Base-by-base conservation (phyloP, 2,888 invertebrate species). In the Eupithecia tripunctaria region DNA sequence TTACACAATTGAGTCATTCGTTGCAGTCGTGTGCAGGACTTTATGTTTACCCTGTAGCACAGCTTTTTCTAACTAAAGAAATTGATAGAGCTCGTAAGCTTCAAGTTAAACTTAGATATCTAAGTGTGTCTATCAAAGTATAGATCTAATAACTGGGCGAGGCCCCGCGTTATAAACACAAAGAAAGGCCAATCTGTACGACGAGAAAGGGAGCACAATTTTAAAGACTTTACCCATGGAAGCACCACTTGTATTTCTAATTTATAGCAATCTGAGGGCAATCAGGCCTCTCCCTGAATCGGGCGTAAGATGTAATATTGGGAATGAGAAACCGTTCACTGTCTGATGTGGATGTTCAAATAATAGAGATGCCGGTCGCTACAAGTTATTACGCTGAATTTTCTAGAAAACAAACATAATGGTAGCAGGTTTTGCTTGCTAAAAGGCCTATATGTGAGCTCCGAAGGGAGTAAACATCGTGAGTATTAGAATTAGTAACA, bases 121-220 rank as follows among this genome's bases (percentile, higher is more conserved):
- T 29, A 68, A n/a, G 68, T 60, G 36, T 38, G 25, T 12, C 43
- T 71, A 70, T 70, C 43, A 68, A 73, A 70, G 67, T 71, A 60
- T 68, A 47, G 41, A 70, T 43, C 82, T 86, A 87, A 88, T 85
- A 82, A 82, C 76, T 79, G 84, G 86, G 86, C 84, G 85, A 86
- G 85, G 85, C 84, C 75, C 79, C 78, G 78, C 80, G 82, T 84
- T 84, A 80, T 84, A 84, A 85, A 84, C 85, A 83, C 91, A 93
- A 93, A 93, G 93, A 93, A 93, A 93, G 91, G 89, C 89, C 90
- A 90, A 91, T 93, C 91, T 90, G 85, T 90, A 86, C 86, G 86
- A 91, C 88, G 89, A 90, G 93, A 94, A 94, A 93, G 93, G 93
- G 90, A 91, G 89, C 88, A 91, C 90, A 88, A 90, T 91, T 92